A percentile compares a stretch with the other conserved stretches of the same genome.
Conservation (phyloP, 1,140 invertebrate species). For the Pachypsylla venusta region DNA sequence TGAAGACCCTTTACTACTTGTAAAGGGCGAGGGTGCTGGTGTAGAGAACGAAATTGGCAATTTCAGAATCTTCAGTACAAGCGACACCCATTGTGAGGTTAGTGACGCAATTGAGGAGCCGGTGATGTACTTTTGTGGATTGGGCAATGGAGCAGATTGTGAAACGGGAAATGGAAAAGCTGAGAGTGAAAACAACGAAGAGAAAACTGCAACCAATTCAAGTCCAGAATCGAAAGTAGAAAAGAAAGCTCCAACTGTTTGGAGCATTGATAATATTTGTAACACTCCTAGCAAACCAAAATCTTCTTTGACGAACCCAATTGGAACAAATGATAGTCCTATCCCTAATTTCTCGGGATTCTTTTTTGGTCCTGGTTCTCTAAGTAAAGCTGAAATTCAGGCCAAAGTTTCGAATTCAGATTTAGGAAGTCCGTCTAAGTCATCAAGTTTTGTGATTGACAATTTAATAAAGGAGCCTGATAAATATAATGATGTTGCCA, state of each 20-base stretch:
- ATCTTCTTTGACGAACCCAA: neutral
- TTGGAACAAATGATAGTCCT: neutral
- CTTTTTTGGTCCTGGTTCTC: neutral
- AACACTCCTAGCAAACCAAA: conserved; percentile 13
- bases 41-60: conserved; percentile 51
- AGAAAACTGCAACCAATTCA: conserved; percentile 9
- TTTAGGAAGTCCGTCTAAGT: conserved; percentile 1
- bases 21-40: conserved; percentile 56
- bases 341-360: neutral
- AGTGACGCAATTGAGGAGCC: conserved; percentile 54
- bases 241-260: conserved; percentile 25
- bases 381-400: conserved; percentile 5
- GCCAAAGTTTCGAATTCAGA: neutral
- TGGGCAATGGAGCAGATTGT: conserved; percentile 50
- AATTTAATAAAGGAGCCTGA: conserved; percentile 2
- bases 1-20: conserved; percentile 50
- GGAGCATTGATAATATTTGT: conserved; percentile 27
- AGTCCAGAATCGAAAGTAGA: conserved; percentile 14
- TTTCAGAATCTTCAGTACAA: conserved; percentile 26
- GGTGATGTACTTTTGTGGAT: conserved; percentile 47
- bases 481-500: conserved; percentile 7
- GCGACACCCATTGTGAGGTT: conserved; percentile 25
- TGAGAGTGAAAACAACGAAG: neutral
- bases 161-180: conserved; percentile 40
- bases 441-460: conserved; percentile 1